Evolutionary conservation across 1,140 invertebrate genomes (phyloP).

Genomic region (Heliothis subflexa): DNA sequence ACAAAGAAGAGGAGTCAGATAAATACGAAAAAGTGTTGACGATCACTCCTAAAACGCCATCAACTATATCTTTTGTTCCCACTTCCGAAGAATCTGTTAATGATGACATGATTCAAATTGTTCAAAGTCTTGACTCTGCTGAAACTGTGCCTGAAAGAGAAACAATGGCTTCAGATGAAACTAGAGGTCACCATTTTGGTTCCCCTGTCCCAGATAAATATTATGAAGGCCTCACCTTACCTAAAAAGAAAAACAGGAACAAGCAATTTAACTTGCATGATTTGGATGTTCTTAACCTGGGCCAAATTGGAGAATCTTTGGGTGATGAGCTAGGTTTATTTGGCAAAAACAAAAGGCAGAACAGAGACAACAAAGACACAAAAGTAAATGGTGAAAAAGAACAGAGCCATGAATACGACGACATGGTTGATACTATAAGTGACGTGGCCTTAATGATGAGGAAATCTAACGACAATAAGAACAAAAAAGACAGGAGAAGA

Average conservation of each 20-base stretch:
- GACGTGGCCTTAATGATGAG: conserved; percentile 65
- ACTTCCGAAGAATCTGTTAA: conserved; percentile 63
- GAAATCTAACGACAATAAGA: conserved; percentile 59
- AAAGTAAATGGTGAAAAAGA: conserved; percentile 62
- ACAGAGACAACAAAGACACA: conserved; percentile 64
- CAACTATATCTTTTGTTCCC: conserved; percentile 63
- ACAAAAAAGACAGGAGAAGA: conserved; percentile 76
- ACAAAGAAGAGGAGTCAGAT: conserved; percentile 53
- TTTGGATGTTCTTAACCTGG: conserved; percentile 78
- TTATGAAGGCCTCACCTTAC: conserved; percentile 64
- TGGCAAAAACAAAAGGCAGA: conserved; percentile 74
- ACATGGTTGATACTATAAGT: conserved; percentile 67
- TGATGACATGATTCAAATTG: conserved; percentile 79
- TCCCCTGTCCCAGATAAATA: conserved; percentile 51
- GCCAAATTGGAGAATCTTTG: conserved; percentile 80
- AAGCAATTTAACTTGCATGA: conserved; percentile 72
- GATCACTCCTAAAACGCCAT: conserved; percentile 74
- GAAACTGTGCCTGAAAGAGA: conserved; percentile 52
- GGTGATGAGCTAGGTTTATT: conserved; percentile 80
- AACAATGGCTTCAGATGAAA: conserved; percentile 62
- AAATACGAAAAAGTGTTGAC: conserved; percentile 77
- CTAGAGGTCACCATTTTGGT: conserved; percentile 55
- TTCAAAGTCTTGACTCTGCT: conserved; percentile 72
- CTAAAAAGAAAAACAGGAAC: conserved; percentile 72
- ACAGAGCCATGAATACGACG: conserved; percentile 70